Percentiles rank a stretch among this genome's conserved stretches.
Conservation (phyloP, 2,113 vertebrate species). For the Peucedramus taeniatus region DNA sequence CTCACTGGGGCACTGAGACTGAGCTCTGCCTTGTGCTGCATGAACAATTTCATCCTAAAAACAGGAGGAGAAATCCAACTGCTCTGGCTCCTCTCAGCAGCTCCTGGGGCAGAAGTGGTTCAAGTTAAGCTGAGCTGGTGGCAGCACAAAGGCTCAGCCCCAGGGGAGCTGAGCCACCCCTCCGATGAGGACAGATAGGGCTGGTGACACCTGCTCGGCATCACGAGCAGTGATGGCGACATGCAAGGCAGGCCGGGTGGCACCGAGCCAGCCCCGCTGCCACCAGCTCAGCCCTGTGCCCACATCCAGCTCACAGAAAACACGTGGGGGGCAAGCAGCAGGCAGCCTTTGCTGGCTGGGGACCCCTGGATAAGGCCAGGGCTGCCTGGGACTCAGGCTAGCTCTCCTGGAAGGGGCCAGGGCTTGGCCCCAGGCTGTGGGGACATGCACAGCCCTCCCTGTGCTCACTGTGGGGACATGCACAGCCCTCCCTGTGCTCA, state of each 20-base stretch:
- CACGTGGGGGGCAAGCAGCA: no score
- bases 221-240: neutral
- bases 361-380: fast-evolving
- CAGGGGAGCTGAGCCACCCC: neutral
- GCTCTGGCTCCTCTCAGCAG: neutral
- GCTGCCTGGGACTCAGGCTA: neutral
- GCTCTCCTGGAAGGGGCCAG: neutral
- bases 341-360: neutral
- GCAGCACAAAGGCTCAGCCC: neutral
- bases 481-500: no score
- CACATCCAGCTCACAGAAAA: neutral
- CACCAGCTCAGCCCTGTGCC: neutral
- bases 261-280: neutral
- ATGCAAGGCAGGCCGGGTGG: neutral
- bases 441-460: fast-evolving
- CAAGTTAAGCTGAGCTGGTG: neutral
- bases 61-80: neutral
- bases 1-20: neutral
- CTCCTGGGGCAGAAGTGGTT: neutral
- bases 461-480: fast-evolving
- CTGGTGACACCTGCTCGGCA: neutral
- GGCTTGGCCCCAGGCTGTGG: fast-evolving
- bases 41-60: neutral
- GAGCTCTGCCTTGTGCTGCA: neutral
- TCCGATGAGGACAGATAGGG: neutral